Conservation (phyloP, 1,140 invertebrate species). For the Drosophila melanica region DNA sequence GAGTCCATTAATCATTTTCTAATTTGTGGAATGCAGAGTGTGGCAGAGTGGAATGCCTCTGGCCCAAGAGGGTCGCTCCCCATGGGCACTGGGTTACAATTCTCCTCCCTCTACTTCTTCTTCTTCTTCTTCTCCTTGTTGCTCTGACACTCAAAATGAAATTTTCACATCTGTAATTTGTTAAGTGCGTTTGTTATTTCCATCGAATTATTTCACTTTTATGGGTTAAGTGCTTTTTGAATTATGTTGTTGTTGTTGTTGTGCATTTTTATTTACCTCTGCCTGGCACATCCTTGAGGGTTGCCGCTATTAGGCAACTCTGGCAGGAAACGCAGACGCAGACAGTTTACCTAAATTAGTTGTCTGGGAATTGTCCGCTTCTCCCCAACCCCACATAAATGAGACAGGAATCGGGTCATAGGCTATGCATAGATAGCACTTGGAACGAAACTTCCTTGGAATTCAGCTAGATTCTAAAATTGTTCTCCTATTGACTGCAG, state of each 20-base stretch:
- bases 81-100: constrained; percentile 32
- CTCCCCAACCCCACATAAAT: neutral
- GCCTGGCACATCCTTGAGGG: constrained; percentile 42
- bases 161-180: constrained; percentile 84
- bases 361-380: constrained; percentile 61
- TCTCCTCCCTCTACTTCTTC: constrained; percentile 1
- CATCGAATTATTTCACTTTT: constrained; percentile 82
- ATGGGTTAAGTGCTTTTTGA: constrained; percentile 84
- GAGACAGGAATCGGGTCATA: neutral
- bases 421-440: neutral
- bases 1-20: constrained; percentile 84
- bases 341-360: constrained; percentile 70
- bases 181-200: constrained; percentile 84
- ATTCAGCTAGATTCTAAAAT: no score
- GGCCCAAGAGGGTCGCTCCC: constrained; percentile 38
- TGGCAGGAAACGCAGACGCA: constrained; percentile 40
- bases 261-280: constrained; percentile 1
- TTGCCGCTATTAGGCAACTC: constrained; percentile 37
- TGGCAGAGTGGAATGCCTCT: constrained; percentile 42
- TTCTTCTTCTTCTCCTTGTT: neutral
- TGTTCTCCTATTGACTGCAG: no score
- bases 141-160: constrained; percentile 72
- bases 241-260: constrained; percentile 53
- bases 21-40: constrained; percentile 81
- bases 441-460: no score